Percentiles rank a stretch among this genome's conserved stretches.
Conservation (phyloP, 2,888 invertebrate species). For the Caenorhabditis sp. region DNA sequence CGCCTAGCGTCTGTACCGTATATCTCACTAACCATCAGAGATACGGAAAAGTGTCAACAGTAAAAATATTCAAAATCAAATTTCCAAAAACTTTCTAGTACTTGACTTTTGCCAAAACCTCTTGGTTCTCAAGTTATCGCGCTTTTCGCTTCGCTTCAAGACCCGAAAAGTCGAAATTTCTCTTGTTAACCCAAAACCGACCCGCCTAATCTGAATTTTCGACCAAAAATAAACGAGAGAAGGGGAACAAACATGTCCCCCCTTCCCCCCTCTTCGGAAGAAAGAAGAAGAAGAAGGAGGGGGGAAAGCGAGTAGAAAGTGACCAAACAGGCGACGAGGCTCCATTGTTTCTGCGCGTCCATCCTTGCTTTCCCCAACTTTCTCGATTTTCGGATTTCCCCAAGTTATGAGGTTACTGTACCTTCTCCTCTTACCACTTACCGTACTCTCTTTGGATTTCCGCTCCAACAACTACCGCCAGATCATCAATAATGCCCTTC, state of each 20-base stretch:
- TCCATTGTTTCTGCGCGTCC: no score
- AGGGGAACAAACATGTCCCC: slow-evolving; percentile 17
- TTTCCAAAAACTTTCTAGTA: slow-evolving; percentile 6
- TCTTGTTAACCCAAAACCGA: no score
- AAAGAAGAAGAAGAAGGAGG: slow-evolving; percentile 8
- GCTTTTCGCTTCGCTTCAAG: no score
- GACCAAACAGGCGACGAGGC: slow-evolving; percentile 52
- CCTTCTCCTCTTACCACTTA: not conserved
- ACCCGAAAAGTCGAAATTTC: no score
- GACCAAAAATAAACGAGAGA: slow-evolving; percentile 23
- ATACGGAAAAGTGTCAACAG: no score
- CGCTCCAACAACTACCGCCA: slow-evolving; percentile 61
- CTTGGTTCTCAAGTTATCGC: no score
- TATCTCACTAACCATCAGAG: no score
- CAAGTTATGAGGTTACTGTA: not conserved
- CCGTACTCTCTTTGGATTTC: slow-evolving; percentile 35
- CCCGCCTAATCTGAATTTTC: slow-evolving; percentile 52
- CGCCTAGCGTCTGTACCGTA: no score
- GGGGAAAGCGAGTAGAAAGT: slow-evolving; percentile 5
- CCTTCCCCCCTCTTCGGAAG: slow-evolving; percentile 34
- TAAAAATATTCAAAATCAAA: no score
- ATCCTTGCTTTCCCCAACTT: no score
- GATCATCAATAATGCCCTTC: slow-evolving; percentile 49
- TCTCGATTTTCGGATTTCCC: slow-evolving; percentile 9
- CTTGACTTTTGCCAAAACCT: slow-evolving; percentile 8